Conservation (phyloP, 2,888 invertebrate species). For the Tipula helvola region DNA sequence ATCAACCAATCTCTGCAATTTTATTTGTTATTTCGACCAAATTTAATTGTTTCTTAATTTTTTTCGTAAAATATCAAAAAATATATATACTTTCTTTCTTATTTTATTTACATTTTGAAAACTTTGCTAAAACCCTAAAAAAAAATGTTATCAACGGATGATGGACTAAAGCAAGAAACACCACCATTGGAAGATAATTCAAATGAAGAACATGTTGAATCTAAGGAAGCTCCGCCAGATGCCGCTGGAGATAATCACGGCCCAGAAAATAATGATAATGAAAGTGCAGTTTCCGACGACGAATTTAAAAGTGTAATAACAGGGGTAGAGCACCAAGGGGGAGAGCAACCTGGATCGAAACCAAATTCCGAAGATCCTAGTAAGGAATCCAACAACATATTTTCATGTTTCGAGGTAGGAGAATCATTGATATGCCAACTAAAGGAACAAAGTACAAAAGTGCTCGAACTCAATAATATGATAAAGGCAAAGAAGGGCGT, state of each 20-base stretch:
- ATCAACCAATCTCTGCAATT: background rate
- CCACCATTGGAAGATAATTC: background rate
- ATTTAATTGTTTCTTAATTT: background rate
- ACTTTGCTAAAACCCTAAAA: background rate
- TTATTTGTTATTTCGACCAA: background rate
- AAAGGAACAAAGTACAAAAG: background rate
- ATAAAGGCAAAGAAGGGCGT: background rate
- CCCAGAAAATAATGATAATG: background rate
- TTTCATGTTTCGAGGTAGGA: background rate
- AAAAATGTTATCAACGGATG: background rate
- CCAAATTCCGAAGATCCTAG: background rate
- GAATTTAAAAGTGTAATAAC: background rate
- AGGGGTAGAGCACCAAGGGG: background rate
- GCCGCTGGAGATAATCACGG: background rate
- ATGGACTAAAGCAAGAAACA: too few relatives aligned
- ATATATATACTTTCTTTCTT: background rate
- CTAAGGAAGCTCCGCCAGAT: background rate
- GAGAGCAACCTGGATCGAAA: background rate
- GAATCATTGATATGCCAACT: background rate
- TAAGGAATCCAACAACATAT: background rate
- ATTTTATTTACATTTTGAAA: background rate
- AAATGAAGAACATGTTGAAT: background rate
- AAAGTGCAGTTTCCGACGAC: background rate
- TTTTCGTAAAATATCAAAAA: background rate
- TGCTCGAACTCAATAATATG: background rate